A percentile compares a stretch with the other conserved stretches of the same genome.
These are phyloP conservation scores for Asarcornis scutulata DNA, from an alignment of 2,113 vertebrate genomes.

Conservation along the genomic window DNA sequence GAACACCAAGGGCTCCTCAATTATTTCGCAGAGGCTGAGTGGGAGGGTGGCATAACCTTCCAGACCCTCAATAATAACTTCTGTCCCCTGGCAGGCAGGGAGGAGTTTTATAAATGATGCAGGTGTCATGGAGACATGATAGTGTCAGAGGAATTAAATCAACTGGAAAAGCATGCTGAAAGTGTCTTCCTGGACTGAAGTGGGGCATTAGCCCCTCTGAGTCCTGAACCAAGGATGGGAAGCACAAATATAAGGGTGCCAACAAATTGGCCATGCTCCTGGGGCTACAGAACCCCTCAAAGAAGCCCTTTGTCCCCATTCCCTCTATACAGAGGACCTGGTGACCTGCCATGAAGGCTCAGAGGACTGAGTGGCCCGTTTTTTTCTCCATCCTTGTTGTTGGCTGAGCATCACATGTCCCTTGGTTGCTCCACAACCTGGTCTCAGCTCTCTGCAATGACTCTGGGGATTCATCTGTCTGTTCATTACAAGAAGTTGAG, in stretches of 20 bases:
- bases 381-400: not conserved
- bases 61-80: not conserved
- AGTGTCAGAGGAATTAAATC: not conserved
- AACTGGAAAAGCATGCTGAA: not conserved
- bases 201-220: not conserved
- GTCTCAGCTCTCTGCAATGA: not conserved
- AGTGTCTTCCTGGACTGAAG: not conserved
- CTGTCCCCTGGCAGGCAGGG: not conserved
- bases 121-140: not conserved
- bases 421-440: no score
- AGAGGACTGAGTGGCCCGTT: not conserved
- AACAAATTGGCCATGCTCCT: not conserved
- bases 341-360: not conserved
- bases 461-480: not conserved
- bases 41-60: not conserved
- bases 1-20: not conserved
- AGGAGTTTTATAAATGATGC: not conserved
- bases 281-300: not conserved
- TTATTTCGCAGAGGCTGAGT: not conserved
- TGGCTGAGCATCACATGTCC: rapidly evolving
- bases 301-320: not conserved
- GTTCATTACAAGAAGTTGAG: not conserved
- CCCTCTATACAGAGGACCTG: not conserved
- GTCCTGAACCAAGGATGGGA: not conserved
- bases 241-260: not conserved